These are phyloP conservation scores for Paguma larvata DNA, from an alignment of 2,797 vertebrate species.

Conservation along the genomic window DNA sequence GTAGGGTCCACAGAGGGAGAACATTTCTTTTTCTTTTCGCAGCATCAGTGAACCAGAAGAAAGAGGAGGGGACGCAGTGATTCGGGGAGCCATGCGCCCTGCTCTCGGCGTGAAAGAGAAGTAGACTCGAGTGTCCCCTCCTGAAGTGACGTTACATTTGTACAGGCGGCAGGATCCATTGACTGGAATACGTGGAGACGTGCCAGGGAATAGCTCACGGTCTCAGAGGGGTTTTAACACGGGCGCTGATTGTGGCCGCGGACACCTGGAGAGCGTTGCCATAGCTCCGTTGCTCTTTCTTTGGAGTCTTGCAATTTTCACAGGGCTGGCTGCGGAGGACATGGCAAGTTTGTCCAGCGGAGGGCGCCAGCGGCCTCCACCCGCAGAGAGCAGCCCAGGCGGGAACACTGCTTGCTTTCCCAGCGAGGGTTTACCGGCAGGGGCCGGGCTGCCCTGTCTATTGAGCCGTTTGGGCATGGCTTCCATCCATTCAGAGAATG, in stretches of 20 bases:
- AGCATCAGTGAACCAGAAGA: conserved; percentile 44
- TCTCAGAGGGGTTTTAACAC: conserved; percentile 77
- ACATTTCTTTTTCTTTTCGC: background rate
- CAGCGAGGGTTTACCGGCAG: background rate
- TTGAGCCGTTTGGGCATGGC: background rate
- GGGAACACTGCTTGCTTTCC: background rate
- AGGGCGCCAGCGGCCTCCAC: background rate
- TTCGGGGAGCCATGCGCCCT: background rate
- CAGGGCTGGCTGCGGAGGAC: background rate
- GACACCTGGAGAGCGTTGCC: conserved; percentile 48
- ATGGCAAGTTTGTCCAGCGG: background rate
- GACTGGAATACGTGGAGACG: conserved; percentile 52
- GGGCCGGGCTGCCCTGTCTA: background rate
- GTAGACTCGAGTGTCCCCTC: conserved; percentile 51
- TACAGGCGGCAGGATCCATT: background rate
- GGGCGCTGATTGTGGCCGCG: conserved; percentile 60
- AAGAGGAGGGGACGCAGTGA: conserved; percentile 4
- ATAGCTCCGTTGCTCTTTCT: background rate
- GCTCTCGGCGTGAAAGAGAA: conserved; percentile 36
- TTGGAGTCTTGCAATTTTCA: conserved; percentile 29
- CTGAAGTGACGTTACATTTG: conserved; percentile 32
- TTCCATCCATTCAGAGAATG: background rate
- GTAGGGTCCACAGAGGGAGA: background rate
- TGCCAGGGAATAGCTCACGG: conserved; percentile 34
- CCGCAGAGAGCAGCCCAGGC: background rate